These are phyloP conservation scores for Anthonomus grandis DNA, from an alignment of 1,140 invertebrate genomes.

Conservation along the genomic window DNA sequence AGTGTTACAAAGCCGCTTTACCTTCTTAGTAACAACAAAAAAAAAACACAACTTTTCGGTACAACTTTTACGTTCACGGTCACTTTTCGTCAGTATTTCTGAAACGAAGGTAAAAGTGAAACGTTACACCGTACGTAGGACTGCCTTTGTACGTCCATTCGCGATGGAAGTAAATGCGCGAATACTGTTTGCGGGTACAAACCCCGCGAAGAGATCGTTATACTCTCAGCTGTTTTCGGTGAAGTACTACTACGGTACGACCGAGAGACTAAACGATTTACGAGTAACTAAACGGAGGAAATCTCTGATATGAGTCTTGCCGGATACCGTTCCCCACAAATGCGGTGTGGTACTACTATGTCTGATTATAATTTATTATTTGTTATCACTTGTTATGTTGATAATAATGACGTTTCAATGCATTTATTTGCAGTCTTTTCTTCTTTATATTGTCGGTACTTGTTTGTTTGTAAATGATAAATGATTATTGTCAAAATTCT, in stretches of 20 bases:
- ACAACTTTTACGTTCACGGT: constrained; percentile 24
- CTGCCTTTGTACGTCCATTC: constrained; percentile 23
- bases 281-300: constrained; percentile 1
- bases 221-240: no score
- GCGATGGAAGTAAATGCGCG: constrained; percentile 23
- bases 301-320: neutral
- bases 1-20: constrained; percentile 17
- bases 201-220: no score
- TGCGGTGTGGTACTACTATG: no score
- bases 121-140: constrained; percentile 13
- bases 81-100: constrained; percentile 13
- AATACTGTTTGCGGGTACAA: no score
- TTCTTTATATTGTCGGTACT: neutral
- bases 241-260: neutral
- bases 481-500: neutral
- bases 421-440: neutral
- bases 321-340: neutral
- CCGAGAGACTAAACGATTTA: neutral
- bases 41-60: constrained; percentile 21
- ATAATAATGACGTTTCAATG: neutral
- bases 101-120: constrained; percentile 26
- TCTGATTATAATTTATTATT: no score
- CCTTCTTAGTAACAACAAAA: constrained; percentile 22
- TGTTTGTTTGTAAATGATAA: neutral
- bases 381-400: neutral